Conservation (phyloP, 1,140 invertebrate genomes). For the Heliconius nattereri region DNA sequence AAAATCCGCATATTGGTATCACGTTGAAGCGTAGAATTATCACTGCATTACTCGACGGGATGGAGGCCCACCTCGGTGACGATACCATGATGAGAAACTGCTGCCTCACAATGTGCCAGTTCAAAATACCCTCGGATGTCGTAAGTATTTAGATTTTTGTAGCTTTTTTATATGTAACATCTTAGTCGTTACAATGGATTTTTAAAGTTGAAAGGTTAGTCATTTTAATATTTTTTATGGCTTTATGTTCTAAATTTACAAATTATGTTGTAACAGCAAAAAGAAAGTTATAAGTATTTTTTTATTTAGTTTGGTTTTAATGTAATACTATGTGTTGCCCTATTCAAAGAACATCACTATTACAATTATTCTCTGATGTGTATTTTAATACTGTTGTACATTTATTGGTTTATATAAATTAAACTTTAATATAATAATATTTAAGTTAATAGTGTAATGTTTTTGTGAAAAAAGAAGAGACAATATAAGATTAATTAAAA, state of each 20-base stretch:
- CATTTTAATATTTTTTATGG: neutral
- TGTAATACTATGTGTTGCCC: too few relatives aligned
- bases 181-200: too few relatives aligned
- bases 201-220: neutral
- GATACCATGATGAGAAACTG: constrained; percentile 97
- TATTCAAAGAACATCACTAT: too few relatives aligned
- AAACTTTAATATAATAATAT: too few relatives aligned
- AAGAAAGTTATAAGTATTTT: neutral
- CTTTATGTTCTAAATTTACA: neutral
- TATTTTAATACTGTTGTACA: too few relatives aligned
- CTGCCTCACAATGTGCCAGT: constrained; percentile 96
- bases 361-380: too few relatives aligned
- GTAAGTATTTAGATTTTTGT: constrained; percentile 82
- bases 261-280: too few relatives aligned
- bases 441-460: too few relatives aligned
- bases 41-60: constrained; percentile 91
- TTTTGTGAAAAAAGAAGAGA: too few relatives aligned
- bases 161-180: neutral
- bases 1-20: constrained; percentile 85
- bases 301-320: too few relatives aligned
- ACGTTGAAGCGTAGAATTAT: constrained; percentile 90
- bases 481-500: too few relatives aligned
- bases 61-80: constrained; percentile 91
- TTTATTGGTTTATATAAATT: too few relatives aligned
- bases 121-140: constrained; percentile 96